Base-by-base conservation (phyloP, 2,888 invertebrate species). In the Marasmarcha lunaedactyla region DNA sequence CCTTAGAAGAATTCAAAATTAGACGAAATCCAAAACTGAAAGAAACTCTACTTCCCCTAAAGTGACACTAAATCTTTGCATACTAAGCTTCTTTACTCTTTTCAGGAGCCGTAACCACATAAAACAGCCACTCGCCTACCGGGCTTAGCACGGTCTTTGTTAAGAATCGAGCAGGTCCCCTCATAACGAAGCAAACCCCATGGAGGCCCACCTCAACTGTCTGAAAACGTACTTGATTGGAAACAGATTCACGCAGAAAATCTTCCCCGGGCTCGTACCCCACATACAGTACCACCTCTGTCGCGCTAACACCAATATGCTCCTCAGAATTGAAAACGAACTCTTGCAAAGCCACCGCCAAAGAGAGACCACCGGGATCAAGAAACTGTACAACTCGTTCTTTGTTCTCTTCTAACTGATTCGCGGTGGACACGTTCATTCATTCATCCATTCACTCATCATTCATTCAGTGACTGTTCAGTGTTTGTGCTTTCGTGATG, bases 301-400 rank as follows among this genome's bases (percentile, higher is more conserved):
- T 41, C 61, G 69, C 11, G 63, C 58, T 37, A 67, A 61, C 51
- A 54, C 66, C 50, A 87, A 89, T 71, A 90, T 90, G 90, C 87
- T 89, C 64, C 74, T 89, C 72, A 88, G 87, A 76, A 83, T 89
- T 57, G 88, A 90, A 69, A 90, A 90, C 77, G 88, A 89, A 65
- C 86, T 92, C 59, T 86, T 92, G 44, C 90, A 92, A 71, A 91
- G 90, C 66, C 92, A 92, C 68, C 88, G 92, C 60, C 92, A 93
- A 73, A 85, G 92, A 64, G 92, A 93, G 73, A 91, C 92, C 15
- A 92, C 92, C 37, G 93, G 93, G 46, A 92, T 93, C 63, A 93
- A 93, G 79, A 93, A 93, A 74, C 84, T 93, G 67, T 93, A 93
- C 84, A 93, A 93, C 81, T 92, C 92, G 46, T 93, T 93, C 83